phyloP scores from a whole-genome alignment of 2,113 vertebrate species.

The Solenodon paradoxus region DNA sequence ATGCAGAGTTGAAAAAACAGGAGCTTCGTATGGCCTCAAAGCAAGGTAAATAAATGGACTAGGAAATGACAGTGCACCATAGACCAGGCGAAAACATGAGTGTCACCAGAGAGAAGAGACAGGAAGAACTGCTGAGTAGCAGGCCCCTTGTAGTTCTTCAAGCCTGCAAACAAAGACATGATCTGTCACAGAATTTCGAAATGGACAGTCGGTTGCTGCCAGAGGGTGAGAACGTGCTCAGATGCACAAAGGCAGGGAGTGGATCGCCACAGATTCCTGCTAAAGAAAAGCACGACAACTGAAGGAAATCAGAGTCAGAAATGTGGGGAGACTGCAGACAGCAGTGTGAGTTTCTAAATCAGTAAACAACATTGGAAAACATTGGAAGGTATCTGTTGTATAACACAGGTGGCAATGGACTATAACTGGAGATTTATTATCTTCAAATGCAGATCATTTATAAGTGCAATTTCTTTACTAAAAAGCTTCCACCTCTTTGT shows the following conservation, averaged over 20 bases:
- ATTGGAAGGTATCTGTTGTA: constrained; percentile 90
- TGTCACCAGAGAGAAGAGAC: background rate
- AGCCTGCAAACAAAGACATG: background rate
- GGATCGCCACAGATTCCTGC: background rate
- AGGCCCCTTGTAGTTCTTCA: background rate
- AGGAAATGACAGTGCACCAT: too few relatives aligned
- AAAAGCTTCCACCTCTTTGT: constrained; percentile 84
- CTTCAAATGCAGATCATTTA: constrained; percentile 88
- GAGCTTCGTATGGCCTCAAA: background rate
- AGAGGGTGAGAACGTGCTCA: background rate
- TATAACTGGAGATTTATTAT: constrained; percentile 88
- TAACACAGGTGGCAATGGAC: constrained; percentile 88
- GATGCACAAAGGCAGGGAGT: background rate
- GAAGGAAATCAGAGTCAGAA: background rate
- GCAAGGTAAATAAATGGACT: background rate
- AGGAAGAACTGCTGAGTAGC: background rate
- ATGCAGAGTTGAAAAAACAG: background rate
- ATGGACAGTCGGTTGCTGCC: too few relatives aligned
- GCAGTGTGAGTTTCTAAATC: background rate
- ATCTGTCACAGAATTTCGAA: too few relatives aligned
- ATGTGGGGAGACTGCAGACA: background rate
- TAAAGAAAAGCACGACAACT: background rate
- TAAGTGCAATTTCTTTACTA: constrained; percentile 85
- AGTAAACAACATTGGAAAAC: background rate
- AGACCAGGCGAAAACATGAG: background rate